Percentiles rank a stretch among this genome's conserved stretches.
Conservation (phyloP, 2,113 vertebrate genomes). For the Terrapene triunguis region DNA sequence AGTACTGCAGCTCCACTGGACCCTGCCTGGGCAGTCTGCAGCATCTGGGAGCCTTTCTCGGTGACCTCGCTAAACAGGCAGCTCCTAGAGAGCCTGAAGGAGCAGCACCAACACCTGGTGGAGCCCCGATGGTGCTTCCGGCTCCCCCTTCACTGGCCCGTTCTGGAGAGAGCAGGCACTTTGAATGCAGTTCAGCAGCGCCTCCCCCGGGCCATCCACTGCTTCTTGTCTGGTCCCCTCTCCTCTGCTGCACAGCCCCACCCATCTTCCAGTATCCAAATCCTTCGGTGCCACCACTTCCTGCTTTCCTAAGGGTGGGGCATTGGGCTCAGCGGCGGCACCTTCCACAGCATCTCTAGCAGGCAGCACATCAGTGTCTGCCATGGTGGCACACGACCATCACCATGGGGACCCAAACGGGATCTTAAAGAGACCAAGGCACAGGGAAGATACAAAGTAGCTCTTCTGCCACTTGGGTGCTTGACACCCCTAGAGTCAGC, state of each 20-base stretch:
- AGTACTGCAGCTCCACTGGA: neutral
- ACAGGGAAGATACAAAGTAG: neutral
- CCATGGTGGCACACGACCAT: neutral
- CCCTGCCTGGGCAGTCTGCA: slow-evolving; percentile 48
- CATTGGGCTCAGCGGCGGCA: too few relatives aligned
- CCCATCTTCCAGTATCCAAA: slow-evolving; percentile 48
- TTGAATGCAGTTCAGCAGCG: slow-evolving; percentile 40
- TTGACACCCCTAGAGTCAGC: neutral
- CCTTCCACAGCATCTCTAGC: neutral
- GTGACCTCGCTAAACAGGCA: slow-evolving; percentile 75
- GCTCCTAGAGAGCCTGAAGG: slow-evolving; percentile 68
- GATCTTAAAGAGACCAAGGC: neutral
- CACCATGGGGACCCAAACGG: neutral
- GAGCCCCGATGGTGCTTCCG: slow-evolving; percentile 36
- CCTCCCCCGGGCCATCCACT: slow-evolving; percentile 70
- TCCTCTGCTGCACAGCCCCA: slow-evolving; percentile 72
- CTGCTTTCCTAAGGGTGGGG: too few relatives aligned
- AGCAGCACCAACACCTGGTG: slow-evolving; percentile 73
- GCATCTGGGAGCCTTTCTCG: slow-evolving; percentile 56
- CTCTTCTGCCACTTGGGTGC: neutral
- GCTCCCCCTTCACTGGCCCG: neutral
- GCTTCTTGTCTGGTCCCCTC: slow-evolving; percentile 66
- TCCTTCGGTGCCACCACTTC: neutral
- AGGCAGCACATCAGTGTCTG: neutral
- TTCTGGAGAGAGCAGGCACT: neutral